A percentile compares a stretch with the other conserved stretches of the same genome.
These are phyloP conservation scores for Speoplatyrhinus poulsoni DNA, from an alignment of 2,113 vertebrate genomes.

Conservation along the genomic window DNA sequence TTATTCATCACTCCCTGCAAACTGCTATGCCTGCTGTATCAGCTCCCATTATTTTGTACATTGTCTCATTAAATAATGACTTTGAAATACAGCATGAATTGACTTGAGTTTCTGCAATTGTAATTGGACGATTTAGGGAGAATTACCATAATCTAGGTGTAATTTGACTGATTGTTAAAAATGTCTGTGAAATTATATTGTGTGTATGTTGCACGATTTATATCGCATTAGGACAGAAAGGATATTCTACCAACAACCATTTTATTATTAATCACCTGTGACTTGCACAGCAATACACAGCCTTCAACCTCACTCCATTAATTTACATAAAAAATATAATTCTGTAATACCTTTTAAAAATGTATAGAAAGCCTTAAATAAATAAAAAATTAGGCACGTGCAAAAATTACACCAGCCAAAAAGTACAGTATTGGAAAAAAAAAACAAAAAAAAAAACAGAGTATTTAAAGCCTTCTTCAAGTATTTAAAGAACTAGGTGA, in stretches of 20 bases:
- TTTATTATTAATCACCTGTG: slow-evolving; percentile 66
- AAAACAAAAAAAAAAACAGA: slow-evolving; percentile 53
- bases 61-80: slow-evolving; percentile 75
- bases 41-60: slow-evolving; percentile 74
- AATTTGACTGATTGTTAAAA: background rate
- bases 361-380: slow-evolving; percentile 49
- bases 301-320: slow-evolving; percentile 24
- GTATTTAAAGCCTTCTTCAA: slow-evolving; percentile 54
- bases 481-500: slow-evolving; percentile 50
- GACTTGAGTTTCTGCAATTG: slow-evolving; percentile 25
- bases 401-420: slow-evolving; percentile 59
- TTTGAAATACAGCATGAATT: slow-evolving; percentile 56
- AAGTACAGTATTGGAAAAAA: slow-evolving; percentile 39
- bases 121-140: background rate
- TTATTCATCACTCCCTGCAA: slow-evolving; percentile 18
- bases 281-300: slow-evolving; percentile 62
- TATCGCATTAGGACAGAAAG: background rate
- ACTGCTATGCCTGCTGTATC: slow-evolving; percentile 49
- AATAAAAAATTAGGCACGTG: slow-evolving; percentile 53
- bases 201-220: background rate
- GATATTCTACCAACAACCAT: slow-evolving; percentile 1
- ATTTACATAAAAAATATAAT: slow-evolving; percentile 45
- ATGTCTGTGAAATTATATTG: background rate
- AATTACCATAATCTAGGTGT: too few relatives aligned
- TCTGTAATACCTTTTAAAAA: slow-evolving; percentile 52